Conservation (phyloP, 2,113 vertebrate genomes). For the Scomber japonicus region DNA sequence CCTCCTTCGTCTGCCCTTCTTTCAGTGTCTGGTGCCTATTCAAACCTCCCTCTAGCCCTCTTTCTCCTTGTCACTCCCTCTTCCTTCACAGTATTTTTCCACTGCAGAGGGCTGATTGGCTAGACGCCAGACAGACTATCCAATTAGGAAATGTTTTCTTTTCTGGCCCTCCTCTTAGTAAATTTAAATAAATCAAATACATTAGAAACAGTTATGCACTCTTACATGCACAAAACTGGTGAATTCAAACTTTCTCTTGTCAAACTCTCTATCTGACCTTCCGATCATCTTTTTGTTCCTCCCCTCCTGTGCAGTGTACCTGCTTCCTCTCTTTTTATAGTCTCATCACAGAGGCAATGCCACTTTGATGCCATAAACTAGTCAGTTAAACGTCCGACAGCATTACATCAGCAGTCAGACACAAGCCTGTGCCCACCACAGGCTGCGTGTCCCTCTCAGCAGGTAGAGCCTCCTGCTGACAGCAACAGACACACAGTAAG, state of each 20-base stretch:
- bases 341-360: not conserved
- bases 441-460: slow-evolving; percentile 26
- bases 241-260: not conserved
- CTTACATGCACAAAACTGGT: not conserved
- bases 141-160: slow-evolving; percentile 29
- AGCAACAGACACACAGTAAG: not conserved
- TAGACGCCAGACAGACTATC: slow-evolving; percentile 21
- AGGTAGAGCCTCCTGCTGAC: slow-evolving; percentile 30
- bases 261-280: not conserved
- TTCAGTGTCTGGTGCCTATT: slow-evolving; percentile 13
- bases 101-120: slow-evolving; percentile 60
- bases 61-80: slow-evolving; percentile 39
- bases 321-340: not conserved
- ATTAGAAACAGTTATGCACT: not conserved
- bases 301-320: not conserved
- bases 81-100: slow-evolving; percentile 64
- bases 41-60: slow-evolving; percentile 31
- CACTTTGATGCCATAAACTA: slow-evolving; percentile 27
- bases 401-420: slow-evolving; percentile 35
- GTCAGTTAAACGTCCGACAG: slow-evolving; percentile 44
- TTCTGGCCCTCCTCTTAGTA: not conserved
- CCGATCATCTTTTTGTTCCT: not conserved
- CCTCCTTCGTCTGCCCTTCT: slow-evolving; percentile 5
- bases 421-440: not conserved
- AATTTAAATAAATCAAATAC: slow-evolving; percentile 1